Evolutionary conservation across 2,888 invertebrate genomes (phyloP).

Genomic region (Caenorhabditis uteleia): DNA sequence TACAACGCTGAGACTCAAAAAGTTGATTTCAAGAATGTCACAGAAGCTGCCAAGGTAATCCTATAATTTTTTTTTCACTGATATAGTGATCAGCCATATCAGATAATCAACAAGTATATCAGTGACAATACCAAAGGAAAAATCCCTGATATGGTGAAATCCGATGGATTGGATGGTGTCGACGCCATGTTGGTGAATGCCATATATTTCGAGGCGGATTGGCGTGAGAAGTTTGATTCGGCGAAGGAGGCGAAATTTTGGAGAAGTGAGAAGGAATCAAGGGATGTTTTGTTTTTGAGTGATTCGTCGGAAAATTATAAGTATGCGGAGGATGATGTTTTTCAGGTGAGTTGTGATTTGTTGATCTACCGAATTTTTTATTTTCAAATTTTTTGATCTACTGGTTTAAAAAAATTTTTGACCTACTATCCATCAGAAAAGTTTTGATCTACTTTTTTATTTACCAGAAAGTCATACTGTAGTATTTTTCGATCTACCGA

Average conservation of each 20-base stretch:
- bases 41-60: constrained; percentile 16
- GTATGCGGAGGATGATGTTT: not conserved
- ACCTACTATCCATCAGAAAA: no score
- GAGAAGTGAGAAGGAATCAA: constrained; percentile 2
- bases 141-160: constrained; percentile 17
- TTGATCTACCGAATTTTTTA: no score
- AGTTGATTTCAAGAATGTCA: constrained; percentile 16
- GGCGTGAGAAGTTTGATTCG: constrained; percentile 11
- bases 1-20: constrained; percentile 16
- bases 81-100: no score
- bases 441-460: no score
- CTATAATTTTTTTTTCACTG: no score
- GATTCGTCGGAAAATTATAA: constrained; percentile 20
- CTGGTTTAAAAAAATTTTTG: no score
- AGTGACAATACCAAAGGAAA: constrained; percentile 16
- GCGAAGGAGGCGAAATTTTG: constrained; percentile 2
- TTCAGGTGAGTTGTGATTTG: constrained; percentile 25
- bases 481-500: no score
- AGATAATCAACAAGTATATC: constrained; percentile 14
- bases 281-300: constrained; percentile 10
- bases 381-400: no score
- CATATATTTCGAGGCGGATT: constrained; percentile 38
- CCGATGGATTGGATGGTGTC: constrained; percentile 26
- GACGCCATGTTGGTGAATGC: constrained; percentile 41
- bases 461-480: no score